Conservation (phyloP, 2,888 invertebrate genomes). For the Corythucha ciliata region DNA sequence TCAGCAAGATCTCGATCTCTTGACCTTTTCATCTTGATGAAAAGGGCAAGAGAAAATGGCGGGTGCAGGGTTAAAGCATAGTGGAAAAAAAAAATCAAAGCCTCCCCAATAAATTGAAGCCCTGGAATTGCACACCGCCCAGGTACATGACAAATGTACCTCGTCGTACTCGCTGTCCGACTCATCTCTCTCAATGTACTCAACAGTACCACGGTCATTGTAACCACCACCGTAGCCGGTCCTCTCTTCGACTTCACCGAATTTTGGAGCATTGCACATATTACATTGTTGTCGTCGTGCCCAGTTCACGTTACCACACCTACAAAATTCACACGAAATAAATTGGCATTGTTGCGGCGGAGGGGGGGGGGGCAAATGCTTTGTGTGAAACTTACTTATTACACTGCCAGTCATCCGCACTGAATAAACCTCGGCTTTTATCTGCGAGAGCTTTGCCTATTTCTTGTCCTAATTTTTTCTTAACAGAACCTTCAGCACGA, state of each 20-base stretch:
- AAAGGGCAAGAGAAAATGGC: too few species aligned
- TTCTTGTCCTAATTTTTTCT: constrained; percentile 85
- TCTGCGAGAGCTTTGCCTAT: constrained; percentile 98
- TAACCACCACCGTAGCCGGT: constrained; percentile 80
- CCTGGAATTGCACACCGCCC: background rate
- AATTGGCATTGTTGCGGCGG: too few species aligned
- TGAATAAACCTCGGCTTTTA: constrained; percentile 89
- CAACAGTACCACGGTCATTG: constrained; percentile 91
- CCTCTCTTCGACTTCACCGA: constrained; percentile 80
- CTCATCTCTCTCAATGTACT: constrained; percentile 79
- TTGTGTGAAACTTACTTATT: constrained; percentile 77
- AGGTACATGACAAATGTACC: constrained; percentile 44
- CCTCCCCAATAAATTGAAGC: background rate
- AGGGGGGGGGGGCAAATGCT: too few species aligned
- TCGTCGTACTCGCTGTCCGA: constrained; percentile 96
- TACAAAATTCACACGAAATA: constrained; percentile 32
- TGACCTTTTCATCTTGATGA: too few species aligned
- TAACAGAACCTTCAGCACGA: constrained; percentile 40
- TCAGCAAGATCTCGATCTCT: too few species aligned
- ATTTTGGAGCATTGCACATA: constrained; percentile 97
- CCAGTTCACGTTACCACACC: constrained; percentile 99
- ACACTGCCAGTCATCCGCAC: constrained; percentile 99
- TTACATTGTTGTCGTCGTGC: constrained; percentile 92
- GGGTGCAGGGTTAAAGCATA: background rate
- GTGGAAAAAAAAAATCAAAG: background rate